These are phyloP conservation scores for Spodoptera frugiperda DNA, from an alignment of 1,140 invertebrate species.

Conservation along the genomic window DNA sequence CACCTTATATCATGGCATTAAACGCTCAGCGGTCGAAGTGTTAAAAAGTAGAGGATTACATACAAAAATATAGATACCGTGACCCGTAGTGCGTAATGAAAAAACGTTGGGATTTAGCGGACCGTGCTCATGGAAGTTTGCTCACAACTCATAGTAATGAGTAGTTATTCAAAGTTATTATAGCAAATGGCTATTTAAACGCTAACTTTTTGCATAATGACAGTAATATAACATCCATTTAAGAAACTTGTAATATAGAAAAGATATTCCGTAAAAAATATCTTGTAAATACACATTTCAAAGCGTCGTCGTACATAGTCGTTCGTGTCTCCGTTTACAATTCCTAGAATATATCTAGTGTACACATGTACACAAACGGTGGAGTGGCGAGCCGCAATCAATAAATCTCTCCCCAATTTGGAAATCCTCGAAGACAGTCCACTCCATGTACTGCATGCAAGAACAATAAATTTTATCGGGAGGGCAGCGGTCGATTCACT, in stretches of 20 bases:
- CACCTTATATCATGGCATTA: conserved; percentile 45
- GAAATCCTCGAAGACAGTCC: conserved; percentile 15
- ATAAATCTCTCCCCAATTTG: conserved; percentile 36
- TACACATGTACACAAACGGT: not conserved
- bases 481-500: conserved; percentile 35
- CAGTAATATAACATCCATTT: too few species aligned
- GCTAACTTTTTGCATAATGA: too few species aligned
- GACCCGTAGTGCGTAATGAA: not conserved
- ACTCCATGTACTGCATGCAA: conserved; percentile 21
- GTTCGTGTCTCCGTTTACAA: not conserved
- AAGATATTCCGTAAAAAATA: too few species aligned
- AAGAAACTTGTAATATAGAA: too few species aligned
- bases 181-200: not conserved
- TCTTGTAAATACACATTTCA: not conserved
- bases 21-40: conserved; percentile 31
- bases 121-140: not conserved
- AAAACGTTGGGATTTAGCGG: conserved; percentile 22
- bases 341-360: not conserved
- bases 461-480: conserved; percentile 38
- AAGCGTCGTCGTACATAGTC: not conserved
- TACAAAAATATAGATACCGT: conserved; percentile 37
- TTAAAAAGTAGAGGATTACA: conserved; percentile 43
- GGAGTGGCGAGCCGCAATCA: conserved; percentile 1
- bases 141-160: conserved; percentile 2
- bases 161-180: conserved; percentile 6